A percentile compares a stretch with the other conserved stretches of the same genome.
These are phyloP conservation scores for Magallana ariakensis DNA, from an alignment of 1,140 invertebrate species.

Conservation along the genomic window DNA sequence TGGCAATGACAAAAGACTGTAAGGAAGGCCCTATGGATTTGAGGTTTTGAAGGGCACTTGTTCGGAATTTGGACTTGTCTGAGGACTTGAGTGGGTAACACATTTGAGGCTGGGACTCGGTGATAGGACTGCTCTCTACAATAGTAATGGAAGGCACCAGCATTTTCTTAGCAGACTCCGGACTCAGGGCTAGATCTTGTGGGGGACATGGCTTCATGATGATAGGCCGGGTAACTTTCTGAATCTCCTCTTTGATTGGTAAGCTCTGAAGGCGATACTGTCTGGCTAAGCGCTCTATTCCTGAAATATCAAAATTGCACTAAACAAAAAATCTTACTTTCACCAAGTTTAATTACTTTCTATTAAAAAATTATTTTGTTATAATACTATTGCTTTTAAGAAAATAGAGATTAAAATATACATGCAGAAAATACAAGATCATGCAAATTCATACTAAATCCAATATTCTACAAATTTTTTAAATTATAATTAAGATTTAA, in stretches of 20 bases:
- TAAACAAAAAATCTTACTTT: no score
- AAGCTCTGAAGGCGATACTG: constrained; percentile 30
- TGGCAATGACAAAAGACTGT: constrained; percentile 47
- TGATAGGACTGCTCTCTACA: constrained; percentile 56
- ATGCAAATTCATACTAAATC: neutral
- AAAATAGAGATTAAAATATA: neutral
- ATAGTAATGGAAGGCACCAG: constrained; percentile 52
- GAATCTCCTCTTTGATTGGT: constrained; percentile 49
- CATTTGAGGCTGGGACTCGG: constrained; percentile 42
- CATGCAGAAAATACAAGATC: constrained; percentile 24
- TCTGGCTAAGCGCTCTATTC: constrained; percentile 14
- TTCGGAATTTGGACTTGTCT: constrained; percentile 34
- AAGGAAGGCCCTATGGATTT: constrained; percentile 46
- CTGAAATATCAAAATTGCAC: neutral
- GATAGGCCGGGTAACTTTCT: constrained; percentile 29
- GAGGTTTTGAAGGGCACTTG: constrained; percentile 40
- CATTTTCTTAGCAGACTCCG: constrained; percentile 48
- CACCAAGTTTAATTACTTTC: no score
- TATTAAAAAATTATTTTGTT: no score
- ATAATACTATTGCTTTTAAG: neutral
- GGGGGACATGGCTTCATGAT: constrained; percentile 52
- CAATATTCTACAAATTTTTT: no score
- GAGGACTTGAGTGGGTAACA: constrained; percentile 30
- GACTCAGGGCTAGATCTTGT: constrained; percentile 46
- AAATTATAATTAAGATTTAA: no score